phyloP scores from a whole-genome alignment of 2,888 invertebrate genomes.

The Dorcus parallelipipedus region DNA sequence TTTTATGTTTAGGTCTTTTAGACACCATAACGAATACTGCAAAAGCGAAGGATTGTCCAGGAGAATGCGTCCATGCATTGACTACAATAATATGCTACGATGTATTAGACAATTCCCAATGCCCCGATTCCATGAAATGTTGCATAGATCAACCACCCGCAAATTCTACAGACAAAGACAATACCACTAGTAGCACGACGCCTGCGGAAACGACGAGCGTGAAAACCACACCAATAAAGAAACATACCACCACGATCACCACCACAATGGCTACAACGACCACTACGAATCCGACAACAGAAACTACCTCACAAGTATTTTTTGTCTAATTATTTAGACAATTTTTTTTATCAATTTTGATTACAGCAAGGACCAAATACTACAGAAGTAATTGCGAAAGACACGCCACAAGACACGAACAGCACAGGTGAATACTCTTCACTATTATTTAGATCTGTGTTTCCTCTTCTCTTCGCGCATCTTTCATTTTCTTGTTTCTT shows the following conservation, averaged over 20 bases:
- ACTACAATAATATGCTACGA: conserved; percentile 84
- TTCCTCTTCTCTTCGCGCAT: too few relatives aligned
- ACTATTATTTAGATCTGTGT: too few relatives aligned
- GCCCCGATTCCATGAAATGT: conserved; percentile 77
- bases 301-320: conserved; percentile 12
- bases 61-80: conserved; percentile 81
- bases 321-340: not conserved
- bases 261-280: conserved; percentile 32
- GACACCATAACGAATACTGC: conserved; percentile 83
- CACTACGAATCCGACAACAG: conserved; percentile 17
- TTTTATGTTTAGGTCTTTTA: conserved; percentile 62
- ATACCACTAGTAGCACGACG: not conserved
- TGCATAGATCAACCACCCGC: conserved; percentile 77
- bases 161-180: conserved; percentile 46
- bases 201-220: conserved; percentile 25
- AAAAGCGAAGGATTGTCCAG: conserved; percentile 83
- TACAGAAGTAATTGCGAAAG: not conserved
- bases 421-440: not conserved
- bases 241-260: conserved; percentile 41
- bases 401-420: not conserved
- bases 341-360: not conserved
- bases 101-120: conserved; percentile 77
- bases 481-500: too few relatives aligned
- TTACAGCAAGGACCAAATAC: not conserved
- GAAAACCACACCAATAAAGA: conserved; percentile 27